phyloP scores from a whole-genome alignment of 2,888 invertebrate genomes.

The Meiosimyza decipiens region DNA sequence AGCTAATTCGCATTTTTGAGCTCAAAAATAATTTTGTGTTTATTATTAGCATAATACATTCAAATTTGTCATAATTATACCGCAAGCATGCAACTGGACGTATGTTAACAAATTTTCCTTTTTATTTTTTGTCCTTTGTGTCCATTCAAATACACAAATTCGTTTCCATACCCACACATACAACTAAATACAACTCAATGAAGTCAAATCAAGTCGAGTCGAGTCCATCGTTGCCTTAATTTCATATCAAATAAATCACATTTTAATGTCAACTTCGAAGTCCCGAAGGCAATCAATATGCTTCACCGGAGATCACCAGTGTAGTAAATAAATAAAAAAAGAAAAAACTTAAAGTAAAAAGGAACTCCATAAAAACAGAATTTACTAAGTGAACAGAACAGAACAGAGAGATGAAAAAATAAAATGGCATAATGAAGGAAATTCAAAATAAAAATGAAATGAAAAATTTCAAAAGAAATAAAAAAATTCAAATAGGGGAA shows the following conservation, averaged over 20 bases:
- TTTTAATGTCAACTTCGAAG: conserved; percentile 24
- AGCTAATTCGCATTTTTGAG: too few relatives aligned
- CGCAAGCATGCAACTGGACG: too few relatives aligned
- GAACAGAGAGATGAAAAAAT: neutral
- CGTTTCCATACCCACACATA: too few relatives aligned
- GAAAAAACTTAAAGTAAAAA: neutral
- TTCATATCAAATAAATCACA: conserved; percentile 26
- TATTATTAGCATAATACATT: too few relatives aligned
- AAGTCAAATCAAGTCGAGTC: neutral
- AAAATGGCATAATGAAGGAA: neutral
- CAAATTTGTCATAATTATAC: too few relatives aligned
- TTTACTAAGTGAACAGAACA: neutral
- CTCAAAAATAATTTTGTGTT: too few relatives aligned
- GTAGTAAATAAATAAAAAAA: conserved; percentile 13
- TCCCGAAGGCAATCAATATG: conserved; percentile 17
- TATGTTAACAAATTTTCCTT: too few relatives aligned
- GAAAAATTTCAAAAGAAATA: conserved; percentile 4
- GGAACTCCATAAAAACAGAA: neutral
- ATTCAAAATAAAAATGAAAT: neutral
- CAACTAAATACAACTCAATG: neutral
- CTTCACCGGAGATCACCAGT: conserved; percentile 9
- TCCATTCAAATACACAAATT: too few relatives aligned
- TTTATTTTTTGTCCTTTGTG: too few relatives aligned
- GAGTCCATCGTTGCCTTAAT: conserved; percentile 15
- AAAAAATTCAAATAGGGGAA: neutral